Base-by-base conservation (phyloP, 2,888 invertebrate genomes). In the Asteroscopus sphinx region DNA sequence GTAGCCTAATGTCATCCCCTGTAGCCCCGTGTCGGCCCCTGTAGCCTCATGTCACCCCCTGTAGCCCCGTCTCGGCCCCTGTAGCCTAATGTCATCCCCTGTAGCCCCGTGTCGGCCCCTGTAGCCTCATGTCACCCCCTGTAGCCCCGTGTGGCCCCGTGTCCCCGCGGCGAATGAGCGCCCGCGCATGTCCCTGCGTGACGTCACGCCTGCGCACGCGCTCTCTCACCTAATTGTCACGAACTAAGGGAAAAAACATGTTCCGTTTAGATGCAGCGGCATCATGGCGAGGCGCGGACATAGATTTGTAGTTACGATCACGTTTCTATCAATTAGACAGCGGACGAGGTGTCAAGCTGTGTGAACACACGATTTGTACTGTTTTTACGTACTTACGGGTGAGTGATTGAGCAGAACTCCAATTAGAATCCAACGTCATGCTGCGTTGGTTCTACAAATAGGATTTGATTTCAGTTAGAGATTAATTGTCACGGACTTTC, bases 201-300 rank as follows among this genome's bases (percentile, higher is more conserved):
- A 62, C 47, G 52, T 60, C 47, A 47, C 48, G 63, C 45, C 46
- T 7, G 44, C 60, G 64, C 57, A 64, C 67, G 52, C 63, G 64
- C 61, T 35, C 52, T 33, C 57, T 51, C 68, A 46, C 53, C 61
- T 80, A 73, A 81, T 80, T 76, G 79, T 73, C 80, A 79, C 79
- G 76, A 81, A 48, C 58, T 52, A 7, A 51, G 36, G 40, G 49
- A 58, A 69, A 58, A 66, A 67, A 39, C 17, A 1, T 36, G 32
- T 68, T 47, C 42, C 37, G 42, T 30, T 30, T 17, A 28, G 26
- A 37, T 12, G 28, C 30, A 28, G 15, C 41, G 8, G 28, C 28
- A 26, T 44, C 33, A 30, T 12, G 42, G 30, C 12, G 25, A 15
- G 35, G 7, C 21, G 15, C 16, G n/a, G 16, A 57, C 42, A 26